phyloP scores from a whole-genome alignment of 2,113 vertebrate species.

The Onychostruthus taczanowskii region DNA sequence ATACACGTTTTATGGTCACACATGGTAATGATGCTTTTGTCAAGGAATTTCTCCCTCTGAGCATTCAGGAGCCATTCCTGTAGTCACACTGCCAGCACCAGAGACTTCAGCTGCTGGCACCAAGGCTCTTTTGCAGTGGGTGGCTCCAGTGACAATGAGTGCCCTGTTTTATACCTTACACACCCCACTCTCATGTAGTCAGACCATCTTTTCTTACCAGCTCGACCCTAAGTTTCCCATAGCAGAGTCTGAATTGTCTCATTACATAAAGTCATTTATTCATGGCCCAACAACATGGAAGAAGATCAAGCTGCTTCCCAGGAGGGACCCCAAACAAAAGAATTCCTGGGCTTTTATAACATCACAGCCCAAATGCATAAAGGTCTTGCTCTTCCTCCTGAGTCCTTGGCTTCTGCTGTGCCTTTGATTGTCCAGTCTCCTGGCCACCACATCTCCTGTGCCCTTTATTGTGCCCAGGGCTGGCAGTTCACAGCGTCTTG shows the following conservation, averaged over 20 bases:
- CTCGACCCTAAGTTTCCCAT: fast-evolving
- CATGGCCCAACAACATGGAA: neutral
- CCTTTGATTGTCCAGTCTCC: too few relatives aligned
- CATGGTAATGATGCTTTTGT: neutral
- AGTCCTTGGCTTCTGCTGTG: neutral
- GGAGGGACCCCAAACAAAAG: neutral
- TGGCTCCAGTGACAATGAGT: neutral
- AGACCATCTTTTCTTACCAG: neutral
- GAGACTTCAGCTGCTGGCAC: neutral
- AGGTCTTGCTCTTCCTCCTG: neutral
- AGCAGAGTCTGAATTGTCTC: neutral
- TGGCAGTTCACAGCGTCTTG: too few relatives aligned
- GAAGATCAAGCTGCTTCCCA: neutral
- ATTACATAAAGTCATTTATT: neutral
- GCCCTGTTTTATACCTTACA: neutral
- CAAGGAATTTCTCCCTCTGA: neutral
- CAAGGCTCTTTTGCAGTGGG: neutral
- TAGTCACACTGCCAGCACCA: neutral
- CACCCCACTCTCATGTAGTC: neutral
- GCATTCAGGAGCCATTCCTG: neutral
- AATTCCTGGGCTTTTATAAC: neutral
- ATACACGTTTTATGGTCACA: fast-evolving
- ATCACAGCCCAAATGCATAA: neutral
- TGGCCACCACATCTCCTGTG: too few relatives aligned
- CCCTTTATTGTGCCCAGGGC: too few relatives aligned